Evolutionary conservation across 2,888 invertebrate genomes (phyloP), one percentile per base, ranked within the genome.

Genomic region (Allacma fusca): DNA sequence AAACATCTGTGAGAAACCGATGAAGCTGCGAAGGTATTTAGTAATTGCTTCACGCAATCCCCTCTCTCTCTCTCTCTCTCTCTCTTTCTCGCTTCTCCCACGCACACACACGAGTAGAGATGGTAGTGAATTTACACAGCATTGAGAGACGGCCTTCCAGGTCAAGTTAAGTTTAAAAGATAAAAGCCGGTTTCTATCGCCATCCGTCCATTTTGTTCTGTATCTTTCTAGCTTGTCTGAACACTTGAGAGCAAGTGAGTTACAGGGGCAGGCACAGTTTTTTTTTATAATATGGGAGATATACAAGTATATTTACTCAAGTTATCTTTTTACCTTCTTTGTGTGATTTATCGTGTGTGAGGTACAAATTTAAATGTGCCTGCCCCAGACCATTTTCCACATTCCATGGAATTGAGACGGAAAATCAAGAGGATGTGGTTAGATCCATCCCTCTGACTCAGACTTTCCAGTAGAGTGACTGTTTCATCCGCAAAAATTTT

Each of bases 271-370:
- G n/a, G n/a, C n/a, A n/a, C n/a, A n/a, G n/a, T n/a, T n/a, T n/a
- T n/a, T n/a, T n/a, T n/a, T 34, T 34, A 9, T 4, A 34, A 34
- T 34, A n/a, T n/a, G n/a, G 34, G 5, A 34, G 34, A 34, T 34
- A 9, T 34, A 9, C 9, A 9, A 7, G 34, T 34, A 9, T 34
- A 34, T 34, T 34, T 34, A 34, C 34, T 34, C 34, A 34, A 34
- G 5, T 34, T 34, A 34, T 34, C 34, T 34, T 71, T 71, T 59
- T 59, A 24, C 59, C 71, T 71, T 44, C 50, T 71, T 24, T 28
- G 16, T 71, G 71, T 71, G 71, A 71, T 26, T 71, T 71, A 71
- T 71, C 50, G n/a, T 71, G 28, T 71, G 71, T 71, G 44, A 34
- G 34, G 34, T 57, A 44, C 59, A 59, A 34, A 28, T 71, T 71